phyloP scores from a whole-genome alignment of 1,140 invertebrate genomes.

The Piezodorus guildinii region DNA sequence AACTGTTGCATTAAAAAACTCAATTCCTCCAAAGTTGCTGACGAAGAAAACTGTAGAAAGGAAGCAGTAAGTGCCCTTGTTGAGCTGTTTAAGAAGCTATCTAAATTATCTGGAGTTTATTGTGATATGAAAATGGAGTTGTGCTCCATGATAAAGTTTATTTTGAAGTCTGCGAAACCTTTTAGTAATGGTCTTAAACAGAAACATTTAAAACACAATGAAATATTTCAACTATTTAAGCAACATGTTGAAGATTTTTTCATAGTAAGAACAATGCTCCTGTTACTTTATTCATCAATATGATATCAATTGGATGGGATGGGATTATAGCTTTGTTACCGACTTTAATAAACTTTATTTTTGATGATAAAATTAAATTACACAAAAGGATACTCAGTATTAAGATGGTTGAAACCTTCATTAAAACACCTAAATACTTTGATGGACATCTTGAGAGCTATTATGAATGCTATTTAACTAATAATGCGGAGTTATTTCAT shows the following conservation, averaged over 20 bases:
- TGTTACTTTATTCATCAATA: not conserved
- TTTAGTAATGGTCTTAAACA: slow-evolving; percentile 1
- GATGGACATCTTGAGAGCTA: not conserved
- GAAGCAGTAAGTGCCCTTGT: not conserved
- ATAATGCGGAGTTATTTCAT: not conserved
- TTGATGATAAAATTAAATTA: slow-evolving; percentile 2
- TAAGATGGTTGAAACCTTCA: not conserved
- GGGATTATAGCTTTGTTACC: not conserved
- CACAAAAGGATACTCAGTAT: not conserved
- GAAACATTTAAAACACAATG: not conserved
- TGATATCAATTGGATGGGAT: slow-evolving; percentile 3
- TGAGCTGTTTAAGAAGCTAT: not conserved
- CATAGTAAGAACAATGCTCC: not conserved
- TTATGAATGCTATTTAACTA: not conserved
- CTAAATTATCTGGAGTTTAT: slow-evolving; percentile 3
- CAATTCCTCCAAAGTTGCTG: not conserved
- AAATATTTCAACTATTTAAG: not conserved
- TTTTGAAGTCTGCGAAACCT: not conserved
- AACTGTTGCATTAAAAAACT: not conserved
- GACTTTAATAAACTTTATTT: not conserved
- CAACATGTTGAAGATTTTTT: not conserved
- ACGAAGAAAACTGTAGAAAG: not conserved
- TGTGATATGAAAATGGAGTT: not conserved
- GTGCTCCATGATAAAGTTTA: not conserved
- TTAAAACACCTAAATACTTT: slow-evolving; percentile 5